Evolutionary conservation across 2,888 invertebrate genomes (phyloP), one percentile per base, ranked within the genome.

Genomic region (Drosophila tripunctata): DNA sequence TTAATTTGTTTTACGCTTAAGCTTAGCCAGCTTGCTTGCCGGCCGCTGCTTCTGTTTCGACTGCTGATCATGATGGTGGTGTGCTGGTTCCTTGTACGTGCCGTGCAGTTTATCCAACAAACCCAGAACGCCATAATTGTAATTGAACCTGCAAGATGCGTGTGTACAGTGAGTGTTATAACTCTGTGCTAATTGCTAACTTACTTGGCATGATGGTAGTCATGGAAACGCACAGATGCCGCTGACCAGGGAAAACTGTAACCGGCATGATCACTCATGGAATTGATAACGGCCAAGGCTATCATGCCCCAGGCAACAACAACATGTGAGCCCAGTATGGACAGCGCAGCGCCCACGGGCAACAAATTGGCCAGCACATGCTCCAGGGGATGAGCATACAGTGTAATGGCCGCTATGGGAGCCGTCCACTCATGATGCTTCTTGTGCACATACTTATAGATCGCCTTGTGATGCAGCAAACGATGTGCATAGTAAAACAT

Each of bases 391-490:
- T 96, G 96, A 69, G 95, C 95, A 89, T 96, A 96, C 35, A 96
- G 91, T 2, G 95, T 94, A 0, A 95, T 94, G 2, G 96, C 94
- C 0, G 96, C 95, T 44, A 96, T 94, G 0, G 96, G 96, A 0
- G 96, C 94, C 0, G 95, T 96, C 96, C 96, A 97, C 89, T 96
- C 96, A 81, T 97, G 96, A 89, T 97, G 96, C 80, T 94, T 93
- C 90, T 97, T 97, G 91, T 97, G 96, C 69, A 96, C 94, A 87
- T 94, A 93, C 84, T 95, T 95, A 91, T 96, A 96, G 22, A 97
- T 88, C 48, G 92, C 91, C 44, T 94, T 94, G 80, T 94, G 94
- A 88, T 97, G 96, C 30, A 96, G 91, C 63, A 96, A 88, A 93
- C 96, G 94, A 91, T 97, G 96, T 2, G 95, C 94, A 90, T 97